These are phyloP conservation scores for Rhinichthys klamathensis DNA, from an alignment of 2,113 vertebrate species.

Conservation along the genomic window DNA sequence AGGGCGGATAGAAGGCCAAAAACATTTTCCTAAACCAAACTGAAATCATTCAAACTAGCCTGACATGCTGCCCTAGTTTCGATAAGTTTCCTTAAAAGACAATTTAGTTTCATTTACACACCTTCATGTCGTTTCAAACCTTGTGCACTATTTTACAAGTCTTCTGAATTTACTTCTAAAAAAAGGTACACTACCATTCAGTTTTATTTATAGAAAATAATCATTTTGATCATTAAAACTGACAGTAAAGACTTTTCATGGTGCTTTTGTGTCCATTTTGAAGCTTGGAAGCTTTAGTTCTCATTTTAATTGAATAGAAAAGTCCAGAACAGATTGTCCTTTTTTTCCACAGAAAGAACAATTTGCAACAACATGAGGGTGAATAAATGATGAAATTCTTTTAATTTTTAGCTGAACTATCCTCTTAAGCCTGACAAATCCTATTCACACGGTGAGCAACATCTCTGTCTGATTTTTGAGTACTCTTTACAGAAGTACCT, in stretches of 20 bases:
- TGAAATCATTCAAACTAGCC: neutral
- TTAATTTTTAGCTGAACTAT: slow-evolving; percentile 11
- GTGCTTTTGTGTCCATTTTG: neutral
- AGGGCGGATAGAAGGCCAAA: slow-evolving; percentile 7
- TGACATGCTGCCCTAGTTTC: neutral
- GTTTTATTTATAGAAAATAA: no score
- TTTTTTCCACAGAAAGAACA: neutral
- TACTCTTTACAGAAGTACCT: slow-evolving; percentile 21
- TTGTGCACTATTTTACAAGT: neutral
- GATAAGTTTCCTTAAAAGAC: neutral
- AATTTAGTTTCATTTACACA: neutral
- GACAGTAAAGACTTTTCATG: no score
- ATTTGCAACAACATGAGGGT: neutral
- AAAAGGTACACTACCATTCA: no score
- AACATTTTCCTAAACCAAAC: neutral
- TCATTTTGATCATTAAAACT: no score
- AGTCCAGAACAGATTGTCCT: neutral
- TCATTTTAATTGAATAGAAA: neutral
- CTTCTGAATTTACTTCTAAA: no score
- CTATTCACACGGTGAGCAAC: neutral
- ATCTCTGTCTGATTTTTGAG: slow-evolving; percentile 12
- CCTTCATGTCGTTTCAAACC: neutral
- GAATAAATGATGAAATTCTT: slow-evolving; percentile 2
- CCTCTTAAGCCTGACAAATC: neutral
- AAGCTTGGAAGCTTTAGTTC: neutral